phyloP scores from a whole-genome alignment of 2,888 invertebrate genomes.

The Aricia artaxerxes region DNA sequence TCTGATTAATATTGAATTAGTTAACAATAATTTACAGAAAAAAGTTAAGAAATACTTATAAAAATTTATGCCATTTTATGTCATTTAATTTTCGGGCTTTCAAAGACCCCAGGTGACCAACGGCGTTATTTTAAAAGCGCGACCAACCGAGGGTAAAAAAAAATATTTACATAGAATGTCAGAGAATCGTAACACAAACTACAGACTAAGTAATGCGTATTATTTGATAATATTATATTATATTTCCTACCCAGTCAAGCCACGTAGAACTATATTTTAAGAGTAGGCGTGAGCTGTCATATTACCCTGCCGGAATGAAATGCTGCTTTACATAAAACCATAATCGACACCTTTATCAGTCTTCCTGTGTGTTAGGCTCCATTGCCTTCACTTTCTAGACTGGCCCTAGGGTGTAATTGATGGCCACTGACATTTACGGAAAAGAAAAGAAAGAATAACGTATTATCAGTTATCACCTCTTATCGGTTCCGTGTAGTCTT shows the following conservation, averaged over 20 bases:
- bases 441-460: constrained; percentile 14
- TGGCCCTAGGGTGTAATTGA: constrained; percentile 16
- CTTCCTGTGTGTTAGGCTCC: constrained; percentile 38
- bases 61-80: too few relatives aligned
- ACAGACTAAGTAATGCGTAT: too few relatives aligned
- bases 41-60: too few relatives aligned
- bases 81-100: too few relatives aligned
- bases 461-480: neutral
- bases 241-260: neutral
- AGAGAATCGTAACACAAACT: too few relatives aligned
- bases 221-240: neutral
- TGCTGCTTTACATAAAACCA: constrained; percentile 26
- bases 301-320: constrained; percentile 19
- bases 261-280: neutral
- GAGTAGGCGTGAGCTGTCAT: neutral
- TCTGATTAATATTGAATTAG: too few relatives aligned
- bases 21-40: too few relatives aligned
- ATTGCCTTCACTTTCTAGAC: constrained; percentile 41
- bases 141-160: too few relatives aligned
- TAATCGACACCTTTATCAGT: constrained; percentile 24
- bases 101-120: too few relatives aligned
- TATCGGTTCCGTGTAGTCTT: neutral
- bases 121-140: too few relatives aligned
- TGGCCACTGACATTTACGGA: constrained; percentile 24
- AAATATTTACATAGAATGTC: too few relatives aligned